Base-by-base conservation (phyloP, 2,113 vertebrate genomes). In the Geothlypis trichas region DNA sequence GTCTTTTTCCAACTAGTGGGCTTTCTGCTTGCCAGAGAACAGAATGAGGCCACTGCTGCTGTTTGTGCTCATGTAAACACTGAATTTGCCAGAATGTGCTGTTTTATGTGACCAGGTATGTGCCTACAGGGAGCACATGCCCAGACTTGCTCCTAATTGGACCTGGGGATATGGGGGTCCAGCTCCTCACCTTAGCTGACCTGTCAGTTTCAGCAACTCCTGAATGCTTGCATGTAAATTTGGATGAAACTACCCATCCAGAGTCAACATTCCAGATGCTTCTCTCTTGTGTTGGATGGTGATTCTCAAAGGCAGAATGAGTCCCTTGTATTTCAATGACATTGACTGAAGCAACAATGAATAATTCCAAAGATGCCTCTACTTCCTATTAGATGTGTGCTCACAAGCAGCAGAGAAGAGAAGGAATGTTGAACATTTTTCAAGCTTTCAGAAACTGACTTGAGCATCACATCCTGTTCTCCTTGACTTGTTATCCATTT, bases 81-180 rank as follows among this genome's bases (percentile, higher is more conserved):
- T 63, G 23, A 67, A 28, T 30, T 23, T 49, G 22, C 7, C 21
- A 28, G 31, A 54, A n/a, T 33, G n/a, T 41, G 11, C 11, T 52
- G 10, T 54, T 82, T 74, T 3, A 4, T 0, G 0, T 7, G 13
- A 16, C 15, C 55, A 67, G 41, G 15, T 10, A 21, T 8, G 8
- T 47, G 4, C 2, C 11, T 58, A 0, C 1, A 11, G 5, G 37
- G 51, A 41, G 16, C 4, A 35, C 5, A 13, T 1, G 2, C 13
- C 12, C 51, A 30, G 33, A 41, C 12, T n/a, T 2, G 0, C 11
- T 57, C 12, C n/a, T 41, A 19, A 11, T 5, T 90, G 30, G 18
- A 57, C 7, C 16, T 27, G 21, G 13, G 8, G 22, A 24, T 7
- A 7, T 7, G 7, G n/a, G 33, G 6, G 22, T 57, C 20, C 37